Base-by-base conservation (phyloP, 2,888 invertebrate genomes). In the Caenorhabditis doughertyi region DNA sequence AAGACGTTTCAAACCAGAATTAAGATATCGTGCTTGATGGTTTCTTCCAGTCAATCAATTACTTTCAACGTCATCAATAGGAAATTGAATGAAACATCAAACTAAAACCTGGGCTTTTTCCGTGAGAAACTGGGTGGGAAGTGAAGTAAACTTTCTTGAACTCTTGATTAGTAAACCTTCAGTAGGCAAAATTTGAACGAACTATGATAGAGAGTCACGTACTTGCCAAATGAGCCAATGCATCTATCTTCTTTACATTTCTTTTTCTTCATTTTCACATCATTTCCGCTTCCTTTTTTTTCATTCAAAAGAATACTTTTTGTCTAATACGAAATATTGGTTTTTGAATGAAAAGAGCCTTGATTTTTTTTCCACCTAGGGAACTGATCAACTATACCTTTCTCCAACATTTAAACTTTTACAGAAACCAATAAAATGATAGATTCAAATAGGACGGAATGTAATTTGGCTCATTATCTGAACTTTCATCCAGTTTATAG, bases 401-500 rank as follows among this genome's bases (percentile, higher is more conserved):
- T n/a, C n/a, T n/a, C n/a, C n/a, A n/a, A n/a, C n/a, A n/a, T n/a
- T n/a, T n/a, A n/a, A n/a, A n/a, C n/a, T 39, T 16, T 39, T 39
- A n/a, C 21, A 64, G 32, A 49, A 44, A n/a, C 23, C 39, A 16
- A 21, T 18, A 1, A 29, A 49, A 67, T 51, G 53, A 7, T 35
- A 7, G 51, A 55, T n/a, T 39, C 32, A 25, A 70, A 70, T 70
- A 27, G 21, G 44, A 21, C 29, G 0, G 56, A 56, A 25, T 56
- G 68, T 29, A 56, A 70, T 3, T 27, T 70, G 1, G 70, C 70
- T n/a, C 56, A 29, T 18, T 16, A 56, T 13, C 16, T 70, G 18
- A 44, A 51, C 18, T 42, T 11, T 16, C 56, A 70, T 32, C 70
- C 70, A 7, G 18, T 70, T 0, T 70, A 70, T 25, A 42, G 70